Evolutionary conservation across 2,888 invertebrate genomes (phyloP).

Genomic region (Catocala sponsa): DNA sequence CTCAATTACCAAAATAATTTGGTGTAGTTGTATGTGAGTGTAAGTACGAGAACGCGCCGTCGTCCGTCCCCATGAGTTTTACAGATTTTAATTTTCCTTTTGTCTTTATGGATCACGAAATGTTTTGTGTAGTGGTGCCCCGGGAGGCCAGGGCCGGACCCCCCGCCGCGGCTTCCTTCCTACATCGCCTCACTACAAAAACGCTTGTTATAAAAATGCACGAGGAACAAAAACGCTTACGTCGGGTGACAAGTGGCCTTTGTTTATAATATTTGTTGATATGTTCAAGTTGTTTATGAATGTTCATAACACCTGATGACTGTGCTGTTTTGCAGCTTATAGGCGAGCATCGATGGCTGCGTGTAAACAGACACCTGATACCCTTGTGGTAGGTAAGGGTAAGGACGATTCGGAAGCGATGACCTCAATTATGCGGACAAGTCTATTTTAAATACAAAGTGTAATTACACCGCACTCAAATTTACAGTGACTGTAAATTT

Average conservation of each 20-base stretch:
- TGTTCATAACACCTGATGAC: slow-evolving; percentile 80
- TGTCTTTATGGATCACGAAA: slow-evolving; percentile 88
- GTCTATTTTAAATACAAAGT: slow-evolving; percentile 3
- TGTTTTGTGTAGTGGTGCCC: slow-evolving; percentile 84
- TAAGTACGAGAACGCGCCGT: slow-evolving; percentile 58
- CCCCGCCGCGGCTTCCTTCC: slow-evolving; percentile 86
- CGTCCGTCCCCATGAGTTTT: slow-evolving; percentile 73
- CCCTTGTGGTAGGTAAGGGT: slow-evolving; percentile 35
- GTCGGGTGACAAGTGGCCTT: slow-evolving; percentile 86
- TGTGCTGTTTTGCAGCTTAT: slow-evolving; percentile 65
- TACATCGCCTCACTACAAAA: slow-evolving; percentile 84
- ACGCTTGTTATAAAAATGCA: slow-evolving; percentile 84
- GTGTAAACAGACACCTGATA: slow-evolving; percentile 49
- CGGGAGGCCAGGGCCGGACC: slow-evolving; percentile 77
- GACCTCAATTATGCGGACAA: slow-evolving; percentile 10
- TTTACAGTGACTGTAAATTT: background rate
- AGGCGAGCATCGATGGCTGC: slow-evolving; percentile 36
- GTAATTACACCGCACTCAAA: background rate
- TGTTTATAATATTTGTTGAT: slow-evolving; percentile 86
- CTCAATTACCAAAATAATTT: slow-evolving; percentile 46
- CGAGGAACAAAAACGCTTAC: slow-evolving; percentile 83
- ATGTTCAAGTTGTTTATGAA: slow-evolving; percentile 80
- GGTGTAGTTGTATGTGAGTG: slow-evolving; percentile 44
- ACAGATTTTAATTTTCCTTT: slow-evolving; percentile 86
- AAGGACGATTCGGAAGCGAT: slow-evolving; percentile 1